phyloP scores from a whole-genome alignment of 2,888 invertebrate species.

The Habrosyne pyritoides region DNA sequence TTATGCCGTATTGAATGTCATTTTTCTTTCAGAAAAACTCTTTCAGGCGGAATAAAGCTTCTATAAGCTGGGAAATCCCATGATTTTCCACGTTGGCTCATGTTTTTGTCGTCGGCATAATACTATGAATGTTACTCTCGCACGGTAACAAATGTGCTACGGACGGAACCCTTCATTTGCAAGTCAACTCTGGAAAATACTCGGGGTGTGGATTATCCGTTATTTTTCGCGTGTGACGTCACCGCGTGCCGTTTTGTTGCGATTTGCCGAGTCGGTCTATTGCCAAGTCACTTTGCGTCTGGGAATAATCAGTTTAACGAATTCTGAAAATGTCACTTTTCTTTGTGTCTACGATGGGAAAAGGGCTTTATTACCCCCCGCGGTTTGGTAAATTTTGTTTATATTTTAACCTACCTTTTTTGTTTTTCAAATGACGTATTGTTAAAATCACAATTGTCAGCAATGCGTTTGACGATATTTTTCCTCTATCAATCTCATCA shows the following conservation, averaged over 20 bases:
- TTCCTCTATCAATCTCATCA: too few relatives aligned
- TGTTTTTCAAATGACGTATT: background rate
- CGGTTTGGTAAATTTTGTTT: background rate
- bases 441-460: background rate
- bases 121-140: constrained; percentile 15
- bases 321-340: too few relatives aligned
- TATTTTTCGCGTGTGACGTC: constrained; percentile 1
- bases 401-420: background rate
- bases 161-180: constrained; percentile 24
- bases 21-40: background rate
- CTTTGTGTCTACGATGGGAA: too few relatives aligned
- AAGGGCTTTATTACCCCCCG: too few relatives aligned
- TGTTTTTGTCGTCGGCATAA: constrained; percentile 20
- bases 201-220: constrained; percentile 7
- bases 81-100: constrained; percentile 25
- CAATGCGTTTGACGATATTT: too few relatives aligned
- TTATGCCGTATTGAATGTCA: background rate
- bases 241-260: background rate
- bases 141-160: constrained; percentile 16
- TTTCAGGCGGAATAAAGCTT: constrained; percentile 6
- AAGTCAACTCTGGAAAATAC: constrained; percentile 12
- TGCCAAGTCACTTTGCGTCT: background rate
- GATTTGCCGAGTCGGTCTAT: background rate
- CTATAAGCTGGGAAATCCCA: constrained; percentile 19
- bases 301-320: too few relatives aligned